Evolutionary conservation across 2,888 invertebrate species (phyloP).

Genomic region (Melitaea athalia): DNA sequence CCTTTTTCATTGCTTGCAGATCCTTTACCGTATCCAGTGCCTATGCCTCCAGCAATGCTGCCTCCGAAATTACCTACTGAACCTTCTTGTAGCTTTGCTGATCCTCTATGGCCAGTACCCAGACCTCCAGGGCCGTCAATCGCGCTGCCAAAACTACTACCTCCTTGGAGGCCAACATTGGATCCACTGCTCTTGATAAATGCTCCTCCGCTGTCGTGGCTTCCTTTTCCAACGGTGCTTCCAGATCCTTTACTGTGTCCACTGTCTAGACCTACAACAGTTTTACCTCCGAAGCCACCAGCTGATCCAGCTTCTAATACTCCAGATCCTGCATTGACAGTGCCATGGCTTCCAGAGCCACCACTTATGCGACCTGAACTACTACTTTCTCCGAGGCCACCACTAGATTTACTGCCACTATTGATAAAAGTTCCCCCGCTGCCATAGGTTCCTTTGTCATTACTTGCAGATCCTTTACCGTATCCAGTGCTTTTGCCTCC

Average conservation of each 20-base stretch:
- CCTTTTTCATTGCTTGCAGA: slow-evolving; percentile 27
- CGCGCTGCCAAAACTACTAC: slow-evolving; percentile 27
- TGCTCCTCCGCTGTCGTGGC: too few relatives aligned
- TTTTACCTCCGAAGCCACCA: too few relatives aligned
- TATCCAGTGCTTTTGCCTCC: slow-evolving; percentile 26
- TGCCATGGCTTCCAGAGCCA: slow-evolving; percentile 35
- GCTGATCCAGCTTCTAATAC: too few relatives aligned
- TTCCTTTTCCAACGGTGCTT: slow-evolving; percentile 2
- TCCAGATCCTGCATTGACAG: too few relatives aligned
- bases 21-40: neutral
- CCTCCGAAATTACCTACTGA: slow-evolving; percentile 37
- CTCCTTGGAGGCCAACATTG: slow-evolving; percentile 24
- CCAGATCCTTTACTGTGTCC: too few relatives aligned
- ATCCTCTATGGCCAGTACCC: slow-evolving; percentile 40
- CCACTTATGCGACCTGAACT: slow-evolving; percentile 14
- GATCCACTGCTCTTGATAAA: slow-evolving; percentile 42
- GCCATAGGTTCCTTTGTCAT: too few relatives aligned
- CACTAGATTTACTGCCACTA: too few relatives aligned
- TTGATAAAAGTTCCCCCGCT: too few relatives aligned
- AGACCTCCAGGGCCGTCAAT: slow-evolving; percentile 30
- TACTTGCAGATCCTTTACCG: slow-evolving; percentile 6
- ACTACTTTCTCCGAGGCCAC: neutral
- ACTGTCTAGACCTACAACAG: too few relatives aligned
- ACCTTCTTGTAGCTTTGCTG: slow-evolving; percentile 39
- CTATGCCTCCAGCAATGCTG: slow-evolving; percentile 33